Percentiles rank a stretch among this genome's conserved stretches.
Conservation (phyloP, 2,888 invertebrate species). For the Panorpa germanica region DNA sequence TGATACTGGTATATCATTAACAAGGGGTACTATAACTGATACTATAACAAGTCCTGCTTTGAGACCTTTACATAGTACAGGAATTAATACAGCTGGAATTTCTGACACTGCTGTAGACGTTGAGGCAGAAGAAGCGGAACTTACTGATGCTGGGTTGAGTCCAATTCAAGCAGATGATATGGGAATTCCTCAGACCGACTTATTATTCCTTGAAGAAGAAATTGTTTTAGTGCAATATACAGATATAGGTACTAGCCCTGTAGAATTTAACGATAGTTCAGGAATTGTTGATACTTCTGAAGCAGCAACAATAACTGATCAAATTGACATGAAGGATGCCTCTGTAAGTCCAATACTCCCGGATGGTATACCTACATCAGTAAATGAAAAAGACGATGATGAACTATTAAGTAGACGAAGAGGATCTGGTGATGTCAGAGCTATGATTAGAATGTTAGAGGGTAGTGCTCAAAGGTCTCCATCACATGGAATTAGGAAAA, state of each 20-base stretch:
- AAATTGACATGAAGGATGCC: slow-evolving; percentile 29
- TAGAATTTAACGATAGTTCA: slow-evolving; percentile 25
- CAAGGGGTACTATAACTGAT: slow-evolving; percentile 27
- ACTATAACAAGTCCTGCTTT: slow-evolving; percentile 25
- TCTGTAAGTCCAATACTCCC: slow-evolving; percentile 29
- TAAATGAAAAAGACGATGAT: slow-evolving; percentile 19
- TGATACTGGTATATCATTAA: slow-evolving; percentile 33
- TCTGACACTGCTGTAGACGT: slow-evolving; percentile 26
- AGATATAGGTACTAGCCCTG: slow-evolving; percentile 29
- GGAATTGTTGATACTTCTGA: slow-evolving; percentile 29
- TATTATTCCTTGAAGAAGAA: slow-evolving; percentile 22
- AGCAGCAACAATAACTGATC: slow-evolving; percentile 29
- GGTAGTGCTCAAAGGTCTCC: slow-evolving; percentile 23
- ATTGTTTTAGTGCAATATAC: slow-evolving; percentile 20
- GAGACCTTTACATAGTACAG: slow-evolving; percentile 19
- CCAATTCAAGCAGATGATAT: slow-evolving; percentile 32
- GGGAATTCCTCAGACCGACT: slow-evolving; percentile 18
- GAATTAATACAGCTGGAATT: slow-evolving; percentile 18
- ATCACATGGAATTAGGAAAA: slow-evolving; percentile 16
- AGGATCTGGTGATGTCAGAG: slow-evolving; percentile 32
- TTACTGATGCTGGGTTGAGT: slow-evolving; percentile 33
- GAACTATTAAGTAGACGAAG: slow-evolving; percentile 20
- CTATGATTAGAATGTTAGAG: slow-evolving; percentile 32
- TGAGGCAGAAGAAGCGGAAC: slow-evolving; percentile 28
- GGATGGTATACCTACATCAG: slow-evolving; percentile 14